Base-by-base conservation (phyloP, 2,113 vertebrate genomes). In the Cyanistes caeruleus region DNA sequence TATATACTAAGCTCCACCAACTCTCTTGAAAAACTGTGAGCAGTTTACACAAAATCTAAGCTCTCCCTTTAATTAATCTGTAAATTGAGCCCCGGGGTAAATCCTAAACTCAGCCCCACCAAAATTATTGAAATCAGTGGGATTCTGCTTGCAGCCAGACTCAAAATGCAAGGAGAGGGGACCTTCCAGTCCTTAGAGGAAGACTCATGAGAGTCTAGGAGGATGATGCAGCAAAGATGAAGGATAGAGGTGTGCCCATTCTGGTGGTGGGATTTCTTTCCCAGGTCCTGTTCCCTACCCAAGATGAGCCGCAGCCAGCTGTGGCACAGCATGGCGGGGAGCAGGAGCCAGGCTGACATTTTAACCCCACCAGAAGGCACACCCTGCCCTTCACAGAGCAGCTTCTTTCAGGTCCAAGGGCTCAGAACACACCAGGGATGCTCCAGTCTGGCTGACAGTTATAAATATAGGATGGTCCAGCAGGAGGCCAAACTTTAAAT, bases 361-460 rank as follows among this genome's bases (percentile, higher is more conserved):
- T 24, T 4, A 13, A 33, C 3, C 18, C 3, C 37, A 56, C 8
- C 16, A 67, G 13, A 58, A 79, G n/a, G 2, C 9, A 27, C 3
- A 13, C 87, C 23, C 27, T 52, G 30, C 37, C 15, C 11, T 62
- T 44, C 58, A 35, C 51, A 74, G 60, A 69, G 25, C 16, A 64
- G 51, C 15, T 65, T 15, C 28, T 33, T 39, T 20, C 30, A 20
- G 21, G 7, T 59, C 41, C 25, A 20, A 17, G 24, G 27, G 28
- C 16, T 59, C 7, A 1, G 31, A 20, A n/a, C 2, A 2, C 39
- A 18, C 1, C 0, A 28, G n/a, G 10, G 21, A 3, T 33, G 16
- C 28, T 59, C 48, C 44, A 59, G 43, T 35, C 16, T 23, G 11
- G 5, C 16, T 44, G 43, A 41, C 20, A 25, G 2, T 39, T 70